Conservation (phyloP, 2,113 vertebrate species). For the Lepisosteus osseus region DNA sequence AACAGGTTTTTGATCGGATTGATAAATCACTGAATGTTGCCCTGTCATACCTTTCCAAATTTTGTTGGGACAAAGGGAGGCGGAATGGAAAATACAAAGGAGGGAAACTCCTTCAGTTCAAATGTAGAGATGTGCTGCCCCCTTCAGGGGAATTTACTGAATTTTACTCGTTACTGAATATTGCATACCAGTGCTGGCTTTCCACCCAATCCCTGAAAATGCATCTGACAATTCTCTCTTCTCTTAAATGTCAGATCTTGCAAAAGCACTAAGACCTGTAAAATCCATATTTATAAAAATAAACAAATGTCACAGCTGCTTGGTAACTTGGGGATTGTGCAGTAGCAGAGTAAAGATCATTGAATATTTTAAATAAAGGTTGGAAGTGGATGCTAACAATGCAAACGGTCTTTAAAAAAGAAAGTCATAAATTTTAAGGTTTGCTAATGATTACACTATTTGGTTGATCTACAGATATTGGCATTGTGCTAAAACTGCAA, state of each 20-base stretch:
- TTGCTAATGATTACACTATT: no score
- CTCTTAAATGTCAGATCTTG: conserved; percentile 38
- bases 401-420: conserved; percentile 15
- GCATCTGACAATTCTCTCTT: conserved; percentile 21
- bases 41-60: conserved; percentile 37
- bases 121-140: conserved; percentile 58
- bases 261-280: conserved; percentile 25
- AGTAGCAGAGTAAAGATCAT: conserved; percentile 16
- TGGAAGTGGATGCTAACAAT: not conserved
- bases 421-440: not conserved
- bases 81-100: conserved; percentile 18
- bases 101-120: conserved; percentile 11
- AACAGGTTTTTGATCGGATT: conserved; percentile 63
- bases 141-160: conserved; percentile 40
- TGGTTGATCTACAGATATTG: not conserved
- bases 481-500: not conserved
- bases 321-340: conserved; percentile 9
- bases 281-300: conserved; percentile 34
- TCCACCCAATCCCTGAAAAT: conserved; percentile 13
- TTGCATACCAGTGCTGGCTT: conserved; percentile 22
- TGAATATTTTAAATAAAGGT: conserved; percentile 8
- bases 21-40: conserved; percentile 56
- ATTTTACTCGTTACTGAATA: conserved; percentile 19
- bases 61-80: conserved; percentile 7
- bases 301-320: conserved; percentile 23